phyloP scores from a whole-genome alignment of 2,113 vertebrate species.

The Aplodontia rufa region DNA sequence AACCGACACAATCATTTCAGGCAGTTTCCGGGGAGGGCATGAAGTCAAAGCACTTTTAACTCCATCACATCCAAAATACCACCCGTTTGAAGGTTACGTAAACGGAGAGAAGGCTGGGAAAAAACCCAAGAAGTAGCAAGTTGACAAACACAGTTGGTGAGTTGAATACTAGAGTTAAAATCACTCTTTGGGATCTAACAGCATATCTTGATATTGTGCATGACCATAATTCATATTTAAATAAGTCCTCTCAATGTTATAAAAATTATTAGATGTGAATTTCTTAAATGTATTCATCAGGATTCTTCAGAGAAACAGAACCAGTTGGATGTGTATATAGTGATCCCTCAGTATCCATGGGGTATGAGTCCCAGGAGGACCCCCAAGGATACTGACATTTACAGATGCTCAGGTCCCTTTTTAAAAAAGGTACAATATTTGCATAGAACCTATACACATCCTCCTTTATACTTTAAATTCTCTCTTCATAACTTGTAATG shows the following conservation, averaged over 20 bases:
- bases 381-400: not conserved
- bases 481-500: not conserved
- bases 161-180: not conserved
- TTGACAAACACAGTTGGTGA: not conserved
- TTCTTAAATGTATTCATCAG: not conserved
- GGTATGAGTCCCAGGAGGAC: not conserved
- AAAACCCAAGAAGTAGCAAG: too few relatives aligned
- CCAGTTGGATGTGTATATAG: not conserved
- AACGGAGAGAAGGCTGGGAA: not conserved
- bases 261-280: not conserved
- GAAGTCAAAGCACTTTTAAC: not conserved
- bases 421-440: not conserved
- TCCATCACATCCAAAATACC: not conserved
- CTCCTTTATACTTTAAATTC: not conserved
- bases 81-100: not conserved
- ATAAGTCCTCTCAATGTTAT: not conserved
- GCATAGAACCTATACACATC: not conserved
- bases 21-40: not conserved
- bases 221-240: not conserved
- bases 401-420: not conserved
- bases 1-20: not conserved
- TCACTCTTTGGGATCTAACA: not conserved
- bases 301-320: not conserved
- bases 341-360: not conserved
- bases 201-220: not conserved